phyloP scores from a whole-genome alignment of 1,140 invertebrate species.

The Pseudoatta argentina region DNA sequence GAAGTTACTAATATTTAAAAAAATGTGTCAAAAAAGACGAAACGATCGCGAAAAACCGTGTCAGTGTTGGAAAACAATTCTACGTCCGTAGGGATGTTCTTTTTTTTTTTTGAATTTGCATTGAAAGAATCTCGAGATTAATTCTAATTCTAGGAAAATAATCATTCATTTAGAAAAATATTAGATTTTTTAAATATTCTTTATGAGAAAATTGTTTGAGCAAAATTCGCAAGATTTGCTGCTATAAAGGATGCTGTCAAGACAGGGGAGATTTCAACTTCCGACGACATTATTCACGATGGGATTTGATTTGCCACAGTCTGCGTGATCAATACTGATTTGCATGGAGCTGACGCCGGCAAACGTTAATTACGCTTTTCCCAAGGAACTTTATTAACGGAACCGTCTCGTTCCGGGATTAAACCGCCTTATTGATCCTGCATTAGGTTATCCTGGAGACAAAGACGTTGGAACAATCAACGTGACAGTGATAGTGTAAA shows the following conservation, averaged over 20 bases:
- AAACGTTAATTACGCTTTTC: slow-evolving; percentile 63
- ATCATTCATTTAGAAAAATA: not conserved
- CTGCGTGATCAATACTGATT: slow-evolving; percentile 67
- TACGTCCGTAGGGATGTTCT: not conserved
- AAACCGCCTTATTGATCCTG: slow-evolving; percentile 7
- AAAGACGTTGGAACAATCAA: not conserved
- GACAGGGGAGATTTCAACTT: slow-evolving; percentile 35
- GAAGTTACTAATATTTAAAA: not conserved
- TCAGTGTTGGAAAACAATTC: not conserved
- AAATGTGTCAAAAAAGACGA: not conserved
- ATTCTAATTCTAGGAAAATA: not conserved
- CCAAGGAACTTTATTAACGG: slow-evolving; percentile 23
- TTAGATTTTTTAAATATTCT: not conserved
- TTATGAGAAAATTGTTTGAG: not conserved
- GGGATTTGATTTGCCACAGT: not conserved
- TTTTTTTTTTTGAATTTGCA: not conserved
- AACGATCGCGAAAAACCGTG: not conserved
- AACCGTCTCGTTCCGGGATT: slow-evolving; percentile 20
- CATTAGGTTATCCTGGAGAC: slow-evolving; percentile 29
- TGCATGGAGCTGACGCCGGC: slow-evolving; percentile 54
- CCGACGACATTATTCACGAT: not conserved
- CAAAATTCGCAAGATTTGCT: not conserved
- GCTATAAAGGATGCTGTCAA: not conserved
- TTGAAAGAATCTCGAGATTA: not conserved
- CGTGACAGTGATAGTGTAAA: not conserved